phyloP scores from a whole-genome alignment of 2,888 invertebrate genomes.

The Euplagia quadripunctaria region DNA sequence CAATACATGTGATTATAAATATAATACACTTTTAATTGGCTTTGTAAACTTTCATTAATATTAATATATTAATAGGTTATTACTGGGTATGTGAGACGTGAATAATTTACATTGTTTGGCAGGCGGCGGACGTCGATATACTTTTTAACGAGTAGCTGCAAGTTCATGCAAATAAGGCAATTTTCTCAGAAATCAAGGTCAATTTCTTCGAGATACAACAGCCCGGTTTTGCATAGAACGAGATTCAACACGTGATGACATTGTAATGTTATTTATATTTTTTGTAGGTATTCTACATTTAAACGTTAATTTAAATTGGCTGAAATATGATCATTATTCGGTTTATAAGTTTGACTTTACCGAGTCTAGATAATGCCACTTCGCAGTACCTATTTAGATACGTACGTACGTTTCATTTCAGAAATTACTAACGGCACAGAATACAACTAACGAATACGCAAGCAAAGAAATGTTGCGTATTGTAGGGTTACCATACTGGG shows the following conservation, averaged over 20 bases:
- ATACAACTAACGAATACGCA: too few relatives aligned
- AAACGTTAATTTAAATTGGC: background rate
- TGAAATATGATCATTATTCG: too few relatives aligned
- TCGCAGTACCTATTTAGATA: too few relatives aligned
- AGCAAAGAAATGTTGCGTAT: too few relatives aligned
- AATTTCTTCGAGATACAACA: slow-evolving; percentile 72
- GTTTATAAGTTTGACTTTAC: too few relatives aligned
- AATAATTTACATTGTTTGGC: slow-evolving; percentile 37
- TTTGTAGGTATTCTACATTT: background rate
- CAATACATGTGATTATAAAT: slow-evolving; percentile 18
- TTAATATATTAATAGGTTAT: slow-evolving; percentile 17
- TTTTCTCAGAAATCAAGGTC: slow-evolving; percentile 75
- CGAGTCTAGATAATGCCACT: too few relatives aligned
- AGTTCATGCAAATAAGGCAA: slow-evolving; percentile 72
- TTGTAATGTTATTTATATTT: slow-evolving; percentile 46
- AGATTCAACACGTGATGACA: slow-evolving; percentile 43
- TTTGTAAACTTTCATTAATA: slow-evolving; percentile 22
- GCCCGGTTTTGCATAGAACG: slow-evolving; percentile 53
- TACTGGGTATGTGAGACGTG: slow-evolving; percentile 16
- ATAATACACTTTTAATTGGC: slow-evolving; percentile 27
- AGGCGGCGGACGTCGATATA: slow-evolving; percentile 37
- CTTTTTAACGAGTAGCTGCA: slow-evolving; percentile 56
- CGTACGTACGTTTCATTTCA: too few relatives aligned
- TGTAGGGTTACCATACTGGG: too few relatives aligned
- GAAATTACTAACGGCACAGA: too few relatives aligned